A percentile compares a stretch with the other conserved stretches of the same genome.
Conservation (phyloP, 2,797 vertebrate species). For the Acanthurus tractus region DNA sequence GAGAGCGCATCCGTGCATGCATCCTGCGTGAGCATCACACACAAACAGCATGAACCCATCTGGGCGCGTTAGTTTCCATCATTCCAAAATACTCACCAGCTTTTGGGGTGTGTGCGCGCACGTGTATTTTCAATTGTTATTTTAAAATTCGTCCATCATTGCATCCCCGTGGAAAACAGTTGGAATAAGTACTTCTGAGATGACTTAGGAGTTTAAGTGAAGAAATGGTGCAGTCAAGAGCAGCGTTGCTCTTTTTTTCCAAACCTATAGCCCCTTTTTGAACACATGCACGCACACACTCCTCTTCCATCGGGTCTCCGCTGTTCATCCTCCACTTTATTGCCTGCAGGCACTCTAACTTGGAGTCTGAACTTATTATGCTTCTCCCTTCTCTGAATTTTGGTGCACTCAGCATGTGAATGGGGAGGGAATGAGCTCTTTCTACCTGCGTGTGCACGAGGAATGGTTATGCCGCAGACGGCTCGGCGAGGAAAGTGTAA, state of each 20-base stretch:
- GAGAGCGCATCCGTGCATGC: not conserved
- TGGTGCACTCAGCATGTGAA: conserved; percentile 70
- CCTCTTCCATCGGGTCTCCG: conserved; percentile 61
- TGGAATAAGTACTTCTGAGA: conserved; percentile 27
- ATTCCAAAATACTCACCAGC: conserved; percentile 8
- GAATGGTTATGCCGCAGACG: conserved; percentile 51
- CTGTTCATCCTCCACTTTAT: conserved; percentile 69
- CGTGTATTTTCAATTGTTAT: conserved; percentile 14
- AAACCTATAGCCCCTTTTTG: conserved; percentile 26
- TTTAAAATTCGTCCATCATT: conserved; percentile 28
- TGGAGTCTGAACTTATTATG: conserved; percentile 76
- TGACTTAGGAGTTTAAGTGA: conserved; percentile 20
- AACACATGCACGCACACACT: conserved; percentile 47
- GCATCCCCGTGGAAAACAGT: conserved; percentile 9
- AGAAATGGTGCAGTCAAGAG: conserved; percentile 14
- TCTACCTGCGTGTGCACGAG: conserved; percentile 71
- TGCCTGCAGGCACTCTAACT: conserved; percentile 74
- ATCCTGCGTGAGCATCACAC: not conserved
- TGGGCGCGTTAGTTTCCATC: not conserved
- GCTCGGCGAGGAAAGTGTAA: conserved; percentile 62
- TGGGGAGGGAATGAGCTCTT: conserved; percentile 68
- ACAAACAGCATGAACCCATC: conserved; percentile 30
- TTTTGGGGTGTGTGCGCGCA: no score
- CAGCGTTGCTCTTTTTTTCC: not conserved
- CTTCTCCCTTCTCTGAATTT: conserved; percentile 66